Conservation (phyloP, 1,140 invertebrate species). For the Atta texana region DNA sequence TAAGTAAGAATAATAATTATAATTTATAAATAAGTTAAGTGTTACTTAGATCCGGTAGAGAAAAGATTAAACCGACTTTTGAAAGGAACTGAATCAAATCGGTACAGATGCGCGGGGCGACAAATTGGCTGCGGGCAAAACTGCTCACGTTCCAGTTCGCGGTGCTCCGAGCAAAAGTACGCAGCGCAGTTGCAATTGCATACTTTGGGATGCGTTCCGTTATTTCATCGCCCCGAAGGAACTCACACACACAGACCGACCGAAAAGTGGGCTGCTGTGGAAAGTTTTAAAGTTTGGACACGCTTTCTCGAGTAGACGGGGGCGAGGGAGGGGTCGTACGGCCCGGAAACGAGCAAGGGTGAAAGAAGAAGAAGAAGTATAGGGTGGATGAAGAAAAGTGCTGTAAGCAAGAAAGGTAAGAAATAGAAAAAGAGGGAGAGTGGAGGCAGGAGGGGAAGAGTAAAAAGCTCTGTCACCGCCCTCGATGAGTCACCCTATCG, state of each 20-base stretch:
- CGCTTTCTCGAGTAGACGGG: conserved; percentile 69
- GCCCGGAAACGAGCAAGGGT: conserved; percentile 63
- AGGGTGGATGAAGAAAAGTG: conserved; percentile 54
- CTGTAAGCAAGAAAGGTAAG: conserved; percentile 27
- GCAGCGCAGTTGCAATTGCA: conserved; percentile 29
- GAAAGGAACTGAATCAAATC: conserved; percentile 1
- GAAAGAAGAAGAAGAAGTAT: conserved; percentile 51
- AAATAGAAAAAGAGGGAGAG: conserved; percentile 67
- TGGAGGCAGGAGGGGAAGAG: conserved; percentile 47
- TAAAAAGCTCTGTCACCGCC: conserved; percentile 79
- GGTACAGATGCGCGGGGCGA: conserved; percentile 20
- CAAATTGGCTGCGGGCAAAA: conserved; percentile 53
- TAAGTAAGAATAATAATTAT: background rate
- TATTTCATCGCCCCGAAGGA: conserved; percentile 63
- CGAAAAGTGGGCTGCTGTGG: conserved; percentile 52
- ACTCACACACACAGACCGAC: conserved; percentile 12
- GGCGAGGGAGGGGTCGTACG: conserved; percentile 58
- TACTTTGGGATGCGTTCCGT: conserved; percentile 68
- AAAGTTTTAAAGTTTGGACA: conserved; percentile 80
- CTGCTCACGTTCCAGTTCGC: conserved; percentile 44
- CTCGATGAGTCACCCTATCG: conserved; percentile 84
- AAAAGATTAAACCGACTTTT: background rate
- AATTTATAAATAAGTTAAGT: conserved; percentile 1
- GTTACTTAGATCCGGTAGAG: background rate
- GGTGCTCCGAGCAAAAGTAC: conserved; percentile 34